phyloP scores from a whole-genome alignment of 2,113 vertebrate species.

The Phaetusa simplex region DNA sequence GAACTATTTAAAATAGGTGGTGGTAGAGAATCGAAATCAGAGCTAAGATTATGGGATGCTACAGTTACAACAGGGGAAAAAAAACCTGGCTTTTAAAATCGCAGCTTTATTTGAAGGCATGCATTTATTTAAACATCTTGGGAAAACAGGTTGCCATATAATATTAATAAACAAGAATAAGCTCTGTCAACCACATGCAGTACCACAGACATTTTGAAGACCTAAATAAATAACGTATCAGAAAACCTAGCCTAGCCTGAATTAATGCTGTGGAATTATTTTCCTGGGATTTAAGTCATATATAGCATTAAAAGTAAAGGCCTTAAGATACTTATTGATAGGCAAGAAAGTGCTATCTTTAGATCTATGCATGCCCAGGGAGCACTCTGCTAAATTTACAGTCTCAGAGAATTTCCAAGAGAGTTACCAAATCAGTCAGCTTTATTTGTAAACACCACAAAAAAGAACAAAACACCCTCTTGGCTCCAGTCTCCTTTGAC shows the following conservation, averaged over 20 bases:
- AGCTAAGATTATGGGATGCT: background rate
- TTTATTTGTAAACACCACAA: conserved; percentile 39
- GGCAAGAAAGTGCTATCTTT: conserved; percentile 15
- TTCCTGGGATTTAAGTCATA: conserved; percentile 47
- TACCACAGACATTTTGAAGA: conserved; percentile 45
- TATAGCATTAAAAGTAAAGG: conserved; percentile 56
- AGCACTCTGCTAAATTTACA: conserved; percentile 18
- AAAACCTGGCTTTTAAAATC: background rate
- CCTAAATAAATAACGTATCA: conserved; percentile 66
- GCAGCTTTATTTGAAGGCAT: conserved; percentile 6
- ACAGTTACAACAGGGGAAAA: background rate
- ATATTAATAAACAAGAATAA: conserved; percentile 58
- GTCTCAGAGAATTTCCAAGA: background rate
- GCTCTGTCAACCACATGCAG: conserved; percentile 25
- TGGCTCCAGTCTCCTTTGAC: background rate
- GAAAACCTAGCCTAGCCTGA: conserved; percentile 30
- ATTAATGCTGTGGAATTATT: conserved; percentile 53
- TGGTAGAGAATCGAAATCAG: background rate
- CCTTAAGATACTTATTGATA: conserved; percentile 52
- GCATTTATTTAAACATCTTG: background rate
- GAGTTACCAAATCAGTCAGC: conserved; percentile 29
- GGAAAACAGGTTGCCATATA: conserved; percentile 41
- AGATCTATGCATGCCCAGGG: conserved; percentile 31
- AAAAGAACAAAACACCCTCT: conserved; percentile 4
- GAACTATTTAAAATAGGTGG: background rate